Evolutionary conservation across 2,888 invertebrate genomes (phyloP), one percentile per base, ranked within the genome.

Genomic region (Ophion ventricosus): DNA sequence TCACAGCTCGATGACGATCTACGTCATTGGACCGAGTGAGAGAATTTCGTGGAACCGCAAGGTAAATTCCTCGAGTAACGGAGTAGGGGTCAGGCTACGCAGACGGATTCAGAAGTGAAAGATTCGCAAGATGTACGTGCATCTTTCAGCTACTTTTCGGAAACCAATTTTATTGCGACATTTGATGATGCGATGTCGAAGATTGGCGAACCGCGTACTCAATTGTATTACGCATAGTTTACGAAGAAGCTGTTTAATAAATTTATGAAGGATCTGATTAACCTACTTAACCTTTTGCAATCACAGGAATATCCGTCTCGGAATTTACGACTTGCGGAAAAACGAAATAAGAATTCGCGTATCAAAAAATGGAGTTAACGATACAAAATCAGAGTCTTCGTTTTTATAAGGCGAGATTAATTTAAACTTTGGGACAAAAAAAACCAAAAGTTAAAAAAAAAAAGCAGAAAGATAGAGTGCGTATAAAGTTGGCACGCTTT

Each of bases 261-360:
- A 23, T 57, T 49, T 49, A 23, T 57, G 20, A 20, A 2, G 57
- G 26, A 77, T 74, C 59, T 80, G 82, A 86, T 85, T 83, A 89
- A 86, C 87, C 89, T 84, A 89, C 86, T 89, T 87, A 70, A 49
- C 49, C 49, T 17, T 49, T 49, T 49, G 17, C 49, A 49, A 49
- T 49, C 14, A 17, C 49, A 17, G 4, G 49, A 49, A 49, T 49
- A 49, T 11, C 14, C 49, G 4, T 49, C 14, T 49, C 14, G 14
- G 49, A 49, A 49, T 17, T 49, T 49, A 49, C 17, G 49, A 49
- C 17, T 17, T 49, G 14, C 49, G 49, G 49, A 14, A 49, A 49
- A 49, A 4, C 17, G 2, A 4, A 49, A 49, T 49, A 49, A 49
- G 49, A 49, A 49, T 17, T 49, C 14, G 49, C 17, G 49, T 17